Evolutionary conservation across 2,888 invertebrate species (phyloP), one percentile per base, ranked within the genome.

Genomic region (Cremastinae sp.): DNA sequence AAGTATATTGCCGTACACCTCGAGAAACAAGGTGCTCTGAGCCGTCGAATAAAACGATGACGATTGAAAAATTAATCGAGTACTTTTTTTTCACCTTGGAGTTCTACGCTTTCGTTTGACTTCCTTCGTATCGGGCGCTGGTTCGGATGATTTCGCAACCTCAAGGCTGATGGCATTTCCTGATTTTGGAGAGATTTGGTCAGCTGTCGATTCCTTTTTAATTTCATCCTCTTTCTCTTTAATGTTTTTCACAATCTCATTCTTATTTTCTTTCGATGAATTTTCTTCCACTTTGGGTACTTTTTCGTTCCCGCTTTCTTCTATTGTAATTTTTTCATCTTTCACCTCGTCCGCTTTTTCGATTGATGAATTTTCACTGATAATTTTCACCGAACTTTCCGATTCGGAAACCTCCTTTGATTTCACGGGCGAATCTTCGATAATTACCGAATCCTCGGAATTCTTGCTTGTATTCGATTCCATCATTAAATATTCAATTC

Each of bases 71-170:
- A 28, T 39, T 16, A 10, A 37, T 28, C 10, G 37, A 16, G n/a
- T 39, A 43, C 0, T 49, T n/a, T 2, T 49, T 35, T 28, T 56
- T 83, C 65, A 87, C 87, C 66, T 82, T 51, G 80, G 45, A 64
- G 71, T 82, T 78, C 79, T 83, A 55, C 84, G 81, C 75, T 87
- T 87, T 68, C 86, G 83, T 70, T 81, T 86, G 10, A 78, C 66
- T 45, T 80, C 81, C 78, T 55, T 69, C 12, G 35, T 59, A 62
- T 65, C 79, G 12, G 18, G 43, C 14, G 55, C 41, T 14, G 56
- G 43, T 76, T 70, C 68, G 10, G 35, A 59, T 20, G 12, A 28
- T 14, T 49, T 58, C 41, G 45, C 41, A 35, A 75, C 59, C 77
- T 69, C 75, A 28, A 59, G 39, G 59, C 9, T 70, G 43, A 7